These are phyloP conservation scores for Triplophysa siluroides DNA, from an alignment of 2,113 vertebrate genomes.

Conservation along the genomic window DNA sequence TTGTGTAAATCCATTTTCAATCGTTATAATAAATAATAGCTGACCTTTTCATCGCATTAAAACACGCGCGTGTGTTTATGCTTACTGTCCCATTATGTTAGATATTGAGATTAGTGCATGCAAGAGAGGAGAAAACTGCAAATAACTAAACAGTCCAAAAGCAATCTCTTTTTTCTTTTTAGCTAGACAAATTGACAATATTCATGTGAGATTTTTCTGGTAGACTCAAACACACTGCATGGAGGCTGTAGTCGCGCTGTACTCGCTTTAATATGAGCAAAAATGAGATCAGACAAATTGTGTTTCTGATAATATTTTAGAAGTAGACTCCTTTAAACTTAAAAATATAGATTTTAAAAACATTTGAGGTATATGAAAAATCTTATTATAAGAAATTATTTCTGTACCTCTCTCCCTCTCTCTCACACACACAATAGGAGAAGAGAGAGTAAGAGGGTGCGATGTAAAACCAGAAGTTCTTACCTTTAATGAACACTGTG, in stretches of 20 bases:
- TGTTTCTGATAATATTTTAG: not conserved
- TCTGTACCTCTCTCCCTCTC: not conserved
- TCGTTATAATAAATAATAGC: not conserved
- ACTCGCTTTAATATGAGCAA: not conserved
- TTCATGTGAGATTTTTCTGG: not conserved
- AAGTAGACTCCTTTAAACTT: not conserved
- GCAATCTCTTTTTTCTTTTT: not conserved
- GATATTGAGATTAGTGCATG: conserved; percentile 14
- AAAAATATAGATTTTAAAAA: not conserved
- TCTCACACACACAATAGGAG: not conserved
- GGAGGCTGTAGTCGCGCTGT: not conserved
- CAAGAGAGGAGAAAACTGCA: not conserved
- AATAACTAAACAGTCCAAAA: not conserved
- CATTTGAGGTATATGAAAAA: not conserved
- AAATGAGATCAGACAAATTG: not conserved
- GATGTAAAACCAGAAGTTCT: conserved; percentile 7
- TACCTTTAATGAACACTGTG: not conserved
- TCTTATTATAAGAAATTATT: not conserved
- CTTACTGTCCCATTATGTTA: not conserved
- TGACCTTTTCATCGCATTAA: not conserved
- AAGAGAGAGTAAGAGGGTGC: conserved; percentile 14
- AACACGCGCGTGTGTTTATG: not conserved
- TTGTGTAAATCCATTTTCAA: not conserved
- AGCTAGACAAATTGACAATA: not conserved
- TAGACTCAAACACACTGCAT: not conserved